Evolutionary conservation across 1,140 invertebrate species (phyloP).

Genomic region (honey bee (Apis mellifera)): Amel_HAv3.1 CM009933.2:6135001-6135500

Average conservation of each 20-base stretch:
- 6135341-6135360: not conserved
- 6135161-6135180: not conserved
- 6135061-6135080: not conserved
- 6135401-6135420: slow-evolving; percentile 47
- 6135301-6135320: not conserved
- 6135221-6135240: not conserved
- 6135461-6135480: slow-evolving; percentile 49
- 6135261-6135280: not conserved
- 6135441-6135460: slow-evolving; percentile 41
- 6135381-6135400: not conserved
- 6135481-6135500: slow-evolving; percentile 27
- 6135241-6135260: not conserved
- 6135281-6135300: not conserved
- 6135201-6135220: not conserved
- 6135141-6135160: not conserved
- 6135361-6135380: not conserved
- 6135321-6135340: not conserved
- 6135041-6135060: not conserved
- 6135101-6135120: not conserved
- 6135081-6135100: not conserved
- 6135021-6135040: slow-evolving; percentile 1
- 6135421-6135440: slow-evolving; percentile 26
- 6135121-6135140: not conserved
- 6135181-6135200: not conserved
- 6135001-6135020: slow-evolving; percentile 18